These are phyloP conservation scores for Argyrosomus japonicus DNA, from an alignment of 2,113 vertebrate species.

Conservation along the genomic window DNA sequence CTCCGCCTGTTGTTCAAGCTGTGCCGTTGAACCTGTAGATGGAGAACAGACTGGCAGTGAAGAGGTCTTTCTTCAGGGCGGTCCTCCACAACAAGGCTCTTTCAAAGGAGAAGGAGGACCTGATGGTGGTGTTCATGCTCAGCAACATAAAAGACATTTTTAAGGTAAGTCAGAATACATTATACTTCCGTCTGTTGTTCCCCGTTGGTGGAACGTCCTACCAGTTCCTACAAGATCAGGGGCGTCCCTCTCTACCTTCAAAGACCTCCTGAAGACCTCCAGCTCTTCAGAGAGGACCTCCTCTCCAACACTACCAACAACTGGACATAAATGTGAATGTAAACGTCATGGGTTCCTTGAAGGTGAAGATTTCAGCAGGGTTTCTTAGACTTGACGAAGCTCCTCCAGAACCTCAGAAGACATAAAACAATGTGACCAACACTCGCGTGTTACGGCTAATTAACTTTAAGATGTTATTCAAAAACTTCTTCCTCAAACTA, in stretches of 20 bases:
- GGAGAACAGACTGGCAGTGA: slow-evolving; percentile 92
- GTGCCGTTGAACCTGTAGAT: slow-evolving; percentile 78
- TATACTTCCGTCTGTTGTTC: background rate
- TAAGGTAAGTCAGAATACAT: slow-evolving; percentile 84
- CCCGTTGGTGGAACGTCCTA: too few species aligned
- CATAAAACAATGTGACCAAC: too few species aligned
- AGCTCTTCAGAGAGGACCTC: too few species aligned
- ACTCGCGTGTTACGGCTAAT: background rate
- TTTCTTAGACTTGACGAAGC: background rate
- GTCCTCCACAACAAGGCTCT: slow-evolving; percentile 89
- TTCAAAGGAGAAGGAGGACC: slow-evolving; percentile 91
- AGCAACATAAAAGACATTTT: slow-evolving; percentile 93
- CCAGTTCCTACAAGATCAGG: too few species aligned
- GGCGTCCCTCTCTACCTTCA: too few species aligned
- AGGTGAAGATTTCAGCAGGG: background rate
- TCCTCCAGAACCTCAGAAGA: background rate
- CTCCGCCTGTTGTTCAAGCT: background rate
- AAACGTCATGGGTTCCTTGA: too few species aligned
- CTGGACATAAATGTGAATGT: too few species aligned
- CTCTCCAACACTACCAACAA: too few species aligned
- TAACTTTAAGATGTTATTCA: background rate
- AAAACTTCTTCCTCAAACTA: background rate
- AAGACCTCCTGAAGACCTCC: too few species aligned
- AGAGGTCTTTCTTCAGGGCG: slow-evolving; percentile 90
- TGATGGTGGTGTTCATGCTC: slow-evolving; percentile 93